Conservation (phyloP, 2,113 vertebrate species). For the Strix aluco region DNA sequence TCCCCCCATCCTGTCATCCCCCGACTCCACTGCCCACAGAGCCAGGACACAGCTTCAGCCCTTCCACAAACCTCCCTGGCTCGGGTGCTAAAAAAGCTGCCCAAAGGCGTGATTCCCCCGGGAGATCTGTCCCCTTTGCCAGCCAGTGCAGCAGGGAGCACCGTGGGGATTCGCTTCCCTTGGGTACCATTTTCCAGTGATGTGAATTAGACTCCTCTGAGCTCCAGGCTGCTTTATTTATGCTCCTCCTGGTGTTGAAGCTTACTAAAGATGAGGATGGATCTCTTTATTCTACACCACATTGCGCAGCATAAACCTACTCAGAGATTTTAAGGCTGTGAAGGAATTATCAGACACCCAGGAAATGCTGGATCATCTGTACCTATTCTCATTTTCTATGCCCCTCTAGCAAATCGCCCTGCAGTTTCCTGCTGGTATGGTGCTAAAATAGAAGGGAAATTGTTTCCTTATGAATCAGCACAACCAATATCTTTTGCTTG, state of each 20-base stretch:
- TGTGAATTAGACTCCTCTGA: background rate
- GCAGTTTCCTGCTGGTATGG: background rate
- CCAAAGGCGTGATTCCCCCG: background rate
- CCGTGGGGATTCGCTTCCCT: accelerated
- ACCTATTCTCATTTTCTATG: background rate
- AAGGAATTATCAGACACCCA: background rate
- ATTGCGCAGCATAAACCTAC: background rate
- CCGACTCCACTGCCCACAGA: background rate
- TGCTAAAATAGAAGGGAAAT: slow-evolving; percentile 35
- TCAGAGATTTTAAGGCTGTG: background rate
- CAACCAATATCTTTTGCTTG: background rate
- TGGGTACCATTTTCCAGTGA: background rate
- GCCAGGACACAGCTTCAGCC: background rate
- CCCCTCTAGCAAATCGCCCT: background rate
- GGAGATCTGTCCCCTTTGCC: background rate
- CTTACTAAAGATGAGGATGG: background rate
- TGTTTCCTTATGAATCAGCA: slow-evolving; percentile 54
- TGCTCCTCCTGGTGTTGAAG: background rate
- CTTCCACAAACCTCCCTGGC: too few relatives aligned
- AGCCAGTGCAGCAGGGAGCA: background rate
- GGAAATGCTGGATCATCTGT: background rate
- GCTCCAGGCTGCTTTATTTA: background rate
- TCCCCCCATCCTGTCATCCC: background rate
- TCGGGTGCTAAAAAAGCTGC: accelerated
- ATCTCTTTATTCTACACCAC: background rate